These are phyloP conservation scores for Sthenelais limicola DNA, from an alignment of 2,888 invertebrate species.

Conservation along the genomic window DNA sequence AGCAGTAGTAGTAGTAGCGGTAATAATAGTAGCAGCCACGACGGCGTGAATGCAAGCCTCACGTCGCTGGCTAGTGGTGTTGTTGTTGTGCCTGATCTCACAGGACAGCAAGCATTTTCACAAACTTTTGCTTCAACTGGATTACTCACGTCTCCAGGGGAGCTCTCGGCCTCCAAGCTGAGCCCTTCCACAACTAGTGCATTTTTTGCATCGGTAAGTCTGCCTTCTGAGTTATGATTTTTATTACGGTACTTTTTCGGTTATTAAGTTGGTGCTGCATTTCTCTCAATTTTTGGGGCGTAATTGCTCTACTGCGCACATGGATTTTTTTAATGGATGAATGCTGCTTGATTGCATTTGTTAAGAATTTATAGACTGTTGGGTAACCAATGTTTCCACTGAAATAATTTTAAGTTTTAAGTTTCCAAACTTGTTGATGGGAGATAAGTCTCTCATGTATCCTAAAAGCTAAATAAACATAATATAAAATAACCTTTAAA, in stretches of 20 bases:
- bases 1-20: not conserved
- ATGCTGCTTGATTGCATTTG: too few species aligned
- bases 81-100: conserved; percentile 21
- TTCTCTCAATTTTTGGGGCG: not conserved
- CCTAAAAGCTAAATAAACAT: too few species aligned
- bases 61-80: conserved; percentile 14
- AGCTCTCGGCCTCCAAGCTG: conserved; percentile 11
- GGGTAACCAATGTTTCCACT: too few species aligned
- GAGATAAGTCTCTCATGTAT: too few species aligned
- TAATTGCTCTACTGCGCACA: not conserved
- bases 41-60: conserved; percentile 10
- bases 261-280: not conserved
- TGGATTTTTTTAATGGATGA: not conserved
- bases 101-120: conserved; percentile 27
- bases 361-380: too few species aligned
- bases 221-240: too few species aligned
- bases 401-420: too few species aligned
- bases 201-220: conserved; percentile 39
- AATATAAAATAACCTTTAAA: too few species aligned
- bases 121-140: conserved; percentile 18
- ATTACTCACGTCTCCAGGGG: not conserved
- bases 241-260: too few species aligned
- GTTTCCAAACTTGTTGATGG: too few species aligned
- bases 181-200: conserved; percentile 42
- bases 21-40: not conserved